Evolutionary conservation across 37 sponge, comb jelly and placozoan species (phyloP).

Genomic region (Halichondria panicea): DNA sequence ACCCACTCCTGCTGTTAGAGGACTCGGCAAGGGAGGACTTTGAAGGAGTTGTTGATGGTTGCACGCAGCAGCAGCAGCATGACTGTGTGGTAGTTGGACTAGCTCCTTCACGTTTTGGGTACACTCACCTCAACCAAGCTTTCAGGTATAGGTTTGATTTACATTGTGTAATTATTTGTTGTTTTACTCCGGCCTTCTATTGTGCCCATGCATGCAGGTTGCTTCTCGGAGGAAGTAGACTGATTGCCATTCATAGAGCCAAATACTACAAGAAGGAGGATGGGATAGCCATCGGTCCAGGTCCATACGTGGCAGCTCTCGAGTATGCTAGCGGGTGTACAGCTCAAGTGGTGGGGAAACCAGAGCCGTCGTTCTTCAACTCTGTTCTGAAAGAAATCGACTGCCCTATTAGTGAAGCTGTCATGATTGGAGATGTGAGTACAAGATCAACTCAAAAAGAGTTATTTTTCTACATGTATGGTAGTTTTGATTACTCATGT

Average conservation of each 20-base stretch:
- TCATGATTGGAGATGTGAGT: constrained; percentile 84
- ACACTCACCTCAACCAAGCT: constrained; percentile 55
- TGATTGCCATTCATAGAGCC: constrained; percentile 71
- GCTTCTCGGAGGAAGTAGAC: constrained; percentile 21
- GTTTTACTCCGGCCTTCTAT: too few species aligned
- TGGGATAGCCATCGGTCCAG: constrained; percentile 70
- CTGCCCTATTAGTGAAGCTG: constrained; percentile 33
- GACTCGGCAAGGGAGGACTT: constrained; percentile 64
- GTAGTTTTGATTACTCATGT: not conserved
- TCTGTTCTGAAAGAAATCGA: constrained; percentile 37
- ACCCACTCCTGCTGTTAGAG: constrained; percentile 48
- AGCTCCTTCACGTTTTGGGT: constrained; percentile 49
- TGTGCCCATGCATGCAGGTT: constrained; percentile 11
- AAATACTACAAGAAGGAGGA: constrained; percentile 53
- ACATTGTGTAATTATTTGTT: too few species aligned
- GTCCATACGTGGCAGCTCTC: constrained; percentile 74
- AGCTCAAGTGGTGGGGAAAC: constrained; percentile 68
- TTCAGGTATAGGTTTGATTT: too few species aligned
- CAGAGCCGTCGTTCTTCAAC: constrained; percentile 38
- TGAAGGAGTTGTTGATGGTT: constrained; percentile 32
- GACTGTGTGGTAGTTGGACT: constrained; percentile 73
- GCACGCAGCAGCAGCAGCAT: constrained; percentile 9
- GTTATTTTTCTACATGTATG: not conserved
- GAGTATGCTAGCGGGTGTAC: constrained; percentile 61
- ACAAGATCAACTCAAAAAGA: not conserved